Percentiles rank a stretch among this genome's conserved stretches.
These are phyloP conservation scores for Ciconia maguari DNA, from an alignment of 2,113 vertebrate genomes.

Conservation along the genomic window DNA sequence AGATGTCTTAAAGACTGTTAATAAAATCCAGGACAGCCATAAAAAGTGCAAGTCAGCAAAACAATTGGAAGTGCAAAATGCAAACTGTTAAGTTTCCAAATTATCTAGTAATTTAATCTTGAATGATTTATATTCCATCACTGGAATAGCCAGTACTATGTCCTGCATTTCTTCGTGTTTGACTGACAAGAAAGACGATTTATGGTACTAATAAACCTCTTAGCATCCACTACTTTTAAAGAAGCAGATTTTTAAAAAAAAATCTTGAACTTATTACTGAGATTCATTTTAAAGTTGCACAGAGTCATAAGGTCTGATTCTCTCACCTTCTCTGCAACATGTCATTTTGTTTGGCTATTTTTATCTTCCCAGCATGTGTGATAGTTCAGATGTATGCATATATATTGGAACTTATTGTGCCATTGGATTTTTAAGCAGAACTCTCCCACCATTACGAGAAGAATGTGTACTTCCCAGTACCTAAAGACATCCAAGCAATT, in stretches of 20 bases:
- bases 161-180: constrained; percentile 63
- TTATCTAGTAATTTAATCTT: constrained; percentile 83
- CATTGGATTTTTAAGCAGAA: constrained; percentile 62
- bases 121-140: constrained; percentile 77
- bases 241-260: constrained; percentile 28
- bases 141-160: constrained; percentile 63
- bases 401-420: constrained; percentile 59
- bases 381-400: constrained; percentile 55
- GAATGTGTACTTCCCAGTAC: constrained; percentile 28
- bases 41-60: constrained; percentile 85
- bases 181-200: constrained; percentile 74
- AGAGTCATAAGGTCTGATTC: constrained; percentile 36
- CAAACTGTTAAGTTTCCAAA: constrained; percentile 82
- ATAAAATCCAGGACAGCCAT: constrained; percentile 77
- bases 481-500: constrained; percentile 41
- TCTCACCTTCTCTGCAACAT: constrained; percentile 35
- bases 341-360: constrained; percentile 25
- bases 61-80: constrained; percentile 78
- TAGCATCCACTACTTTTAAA: constrained; percentile 60
- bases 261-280: constrained; percentile 61
- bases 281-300: constrained; percentile 57
- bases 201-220: constrained; percentile 72
- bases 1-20: constrained; percentile 77
- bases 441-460: constrained; percentile 24
- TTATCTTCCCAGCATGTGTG: constrained; percentile 32